These are phyloP conservation scores for Crambe crambe DNA, from an alignment of 37 sponge, comb jelly and placozoan genomes.

Conservation along the genomic window DNA sequence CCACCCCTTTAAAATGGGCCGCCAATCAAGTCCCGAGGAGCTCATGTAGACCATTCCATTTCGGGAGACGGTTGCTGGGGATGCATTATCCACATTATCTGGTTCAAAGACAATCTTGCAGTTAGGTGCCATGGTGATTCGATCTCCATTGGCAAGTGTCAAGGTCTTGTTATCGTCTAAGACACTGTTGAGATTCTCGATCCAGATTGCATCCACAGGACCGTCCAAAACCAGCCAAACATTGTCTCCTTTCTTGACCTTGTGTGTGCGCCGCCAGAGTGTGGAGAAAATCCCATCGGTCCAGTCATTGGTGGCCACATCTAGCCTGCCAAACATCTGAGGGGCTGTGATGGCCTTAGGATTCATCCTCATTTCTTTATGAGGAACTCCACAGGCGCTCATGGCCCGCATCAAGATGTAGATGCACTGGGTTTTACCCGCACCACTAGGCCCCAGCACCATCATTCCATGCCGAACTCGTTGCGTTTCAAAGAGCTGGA, in stretches of 20 bases:
- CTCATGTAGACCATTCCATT: conserved; percentile 99
- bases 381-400: conserved; percentile 87
- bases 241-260: conserved; percentile 93
- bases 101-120: conserved; percentile 99
- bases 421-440: conserved; percentile 93
- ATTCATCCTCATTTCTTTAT: conserved; percentile 98
- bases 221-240: conserved; percentile 98
- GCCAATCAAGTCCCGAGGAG: conserved; percentile 96
- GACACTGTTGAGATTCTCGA: conserved; percentile 98
- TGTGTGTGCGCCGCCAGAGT: conserved; percentile 94
- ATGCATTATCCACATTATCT: conserved; percentile 98
- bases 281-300: conserved; percentile 99
- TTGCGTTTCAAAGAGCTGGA: conserved; percentile 98
- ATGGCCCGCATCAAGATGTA: conserved; percentile 93
- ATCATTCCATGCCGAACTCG: conserved; percentile 98
- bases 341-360: conserved; percentile 98
- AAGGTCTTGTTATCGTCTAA: conserved; percentile 99
- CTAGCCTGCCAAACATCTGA: conserved; percentile 99
- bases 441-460: conserved; percentile 97
- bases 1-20: conserved; percentile 95
- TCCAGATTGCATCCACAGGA: conserved; percentile 99
- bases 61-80: conserved; percentile 95
- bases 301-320: conserved; percentile 99
- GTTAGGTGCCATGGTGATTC: conserved; percentile 93
- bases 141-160: conserved; percentile 96